Conservation (phyloP, 2,888 invertebrate genomes). For the Melanotus villosus region DNA sequence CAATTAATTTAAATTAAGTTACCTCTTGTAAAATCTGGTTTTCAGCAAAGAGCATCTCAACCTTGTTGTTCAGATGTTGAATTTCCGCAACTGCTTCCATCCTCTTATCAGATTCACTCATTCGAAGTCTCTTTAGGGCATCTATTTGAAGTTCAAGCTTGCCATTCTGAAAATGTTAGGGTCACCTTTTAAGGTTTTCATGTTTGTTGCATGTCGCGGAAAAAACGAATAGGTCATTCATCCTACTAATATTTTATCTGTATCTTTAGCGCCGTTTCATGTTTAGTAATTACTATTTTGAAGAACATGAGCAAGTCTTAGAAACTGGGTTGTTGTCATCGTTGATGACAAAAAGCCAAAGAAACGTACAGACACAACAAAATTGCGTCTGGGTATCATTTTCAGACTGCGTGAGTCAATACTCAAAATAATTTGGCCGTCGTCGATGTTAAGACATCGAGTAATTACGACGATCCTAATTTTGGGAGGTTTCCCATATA, state of each 20-base stretch:
- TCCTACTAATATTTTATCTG: neutral
- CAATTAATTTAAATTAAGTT: too few species aligned
- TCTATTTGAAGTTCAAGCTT: slow-evolving; percentile 39
- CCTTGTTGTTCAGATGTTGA: slow-evolving; percentile 10
- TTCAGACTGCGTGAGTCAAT: slow-evolving; percentile 31
- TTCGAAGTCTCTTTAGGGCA: slow-evolving; percentile 32
- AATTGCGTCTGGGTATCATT: slow-evolving; percentile 34
- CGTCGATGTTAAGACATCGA: slow-evolving; percentile 8
- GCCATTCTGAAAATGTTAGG: slow-evolving; percentile 40
- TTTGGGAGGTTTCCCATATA: too few species aligned
- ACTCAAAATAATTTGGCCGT: slow-evolving; percentile 14
- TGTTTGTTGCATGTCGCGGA: too few species aligned
- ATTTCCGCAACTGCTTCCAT: slow-evolving; percentile 24
- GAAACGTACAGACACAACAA: slow-evolving; percentile 35
- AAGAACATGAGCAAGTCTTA: slow-evolving; percentile 8
- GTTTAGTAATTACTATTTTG: slow-evolving; percentile 1
- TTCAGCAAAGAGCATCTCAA: slow-evolving; percentile 3
- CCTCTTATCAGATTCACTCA: slow-evolving; percentile 44
- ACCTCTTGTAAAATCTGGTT: slow-evolving; percentile 23
- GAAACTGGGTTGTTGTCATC: slow-evolving; percentile 19
- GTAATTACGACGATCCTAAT: neutral
- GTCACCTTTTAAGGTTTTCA: too few species aligned
- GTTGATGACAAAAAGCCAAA: neutral
- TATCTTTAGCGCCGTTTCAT: neutral
- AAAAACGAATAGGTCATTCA: slow-evolving; percentile 9